These are phyloP conservation scores for Nymphalis urticae DNA, from an alignment of 2,888 invertebrate genomes.

Conservation along the genomic window DNA sequence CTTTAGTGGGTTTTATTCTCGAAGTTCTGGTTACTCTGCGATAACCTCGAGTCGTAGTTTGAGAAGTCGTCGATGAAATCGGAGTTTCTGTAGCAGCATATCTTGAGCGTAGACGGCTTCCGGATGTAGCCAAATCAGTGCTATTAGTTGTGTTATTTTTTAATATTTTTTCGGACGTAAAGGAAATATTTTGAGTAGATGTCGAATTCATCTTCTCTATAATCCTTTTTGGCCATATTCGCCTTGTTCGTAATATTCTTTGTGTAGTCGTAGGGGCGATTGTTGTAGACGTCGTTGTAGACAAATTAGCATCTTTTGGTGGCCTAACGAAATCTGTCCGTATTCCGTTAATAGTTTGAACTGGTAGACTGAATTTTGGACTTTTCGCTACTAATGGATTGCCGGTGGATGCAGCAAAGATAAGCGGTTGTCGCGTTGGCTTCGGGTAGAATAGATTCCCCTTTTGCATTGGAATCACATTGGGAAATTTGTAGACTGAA, in stretches of 20 bases:
- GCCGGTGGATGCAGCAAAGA: slow-evolving; percentile 57
- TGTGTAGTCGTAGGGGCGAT: slow-evolving; percentile 63
- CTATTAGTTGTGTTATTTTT: slow-evolving; percentile 50
- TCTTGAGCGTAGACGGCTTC: slow-evolving; percentile 51
- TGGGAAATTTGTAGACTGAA: slow-evolving; percentile 63
- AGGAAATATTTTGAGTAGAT: slow-evolving; percentile 48
- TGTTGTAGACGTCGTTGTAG: slow-evolving; percentile 48
- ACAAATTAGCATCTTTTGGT: slow-evolving; percentile 50
- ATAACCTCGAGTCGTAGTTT: slow-evolving; percentile 58
- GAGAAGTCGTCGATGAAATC: slow-evolving; percentile 40
- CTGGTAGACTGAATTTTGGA: slow-evolving; percentile 65
- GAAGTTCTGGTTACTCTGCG: slow-evolving; percentile 66
- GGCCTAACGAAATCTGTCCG: slow-evolving; percentile 65
- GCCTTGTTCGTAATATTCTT: slow-evolving; percentile 66
- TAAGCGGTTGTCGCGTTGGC: slow-evolving; percentile 50
- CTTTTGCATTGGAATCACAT: slow-evolving; percentile 60
- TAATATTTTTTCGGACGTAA: slow-evolving; percentile 48
- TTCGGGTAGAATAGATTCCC: slow-evolving; percentile 28
- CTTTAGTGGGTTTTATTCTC: slow-evolving; percentile 56
- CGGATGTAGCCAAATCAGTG: slow-evolving; percentile 54
- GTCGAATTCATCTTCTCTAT: slow-evolving; percentile 52
- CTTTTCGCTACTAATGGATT: slow-evolving; percentile 54
- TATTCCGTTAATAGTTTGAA: slow-evolving; percentile 70
- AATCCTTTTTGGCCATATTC: slow-evolving; percentile 74
- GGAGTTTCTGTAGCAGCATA: slow-evolving; percentile 50